Percentiles rank a stretch among this genome's conserved stretches.
phyloP scores from a whole-genome alignment of 2,113 vertebrate species.

The Ictalurus furcatus region DNA sequence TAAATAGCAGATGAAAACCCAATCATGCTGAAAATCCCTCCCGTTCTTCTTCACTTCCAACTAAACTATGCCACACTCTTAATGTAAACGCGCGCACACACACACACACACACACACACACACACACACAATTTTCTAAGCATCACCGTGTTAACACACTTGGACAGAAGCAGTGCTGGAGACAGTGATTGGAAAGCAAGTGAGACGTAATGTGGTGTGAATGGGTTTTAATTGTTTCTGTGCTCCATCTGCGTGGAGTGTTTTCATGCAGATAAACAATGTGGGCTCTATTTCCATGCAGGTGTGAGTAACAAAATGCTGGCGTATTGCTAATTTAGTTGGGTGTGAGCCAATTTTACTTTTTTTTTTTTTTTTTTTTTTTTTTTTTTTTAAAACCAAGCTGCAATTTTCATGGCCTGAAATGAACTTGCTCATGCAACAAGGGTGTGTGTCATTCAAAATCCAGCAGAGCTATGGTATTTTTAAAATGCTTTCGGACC shows the following conservation, averaged over 20 bases:
- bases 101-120: slow-evolving; percentile 45
- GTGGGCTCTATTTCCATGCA: slow-evolving; percentile 53
- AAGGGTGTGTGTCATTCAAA: not conserved
- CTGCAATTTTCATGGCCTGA: not conserved
- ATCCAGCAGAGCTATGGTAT: not conserved
- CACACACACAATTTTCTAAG: slow-evolving; percentile 47
- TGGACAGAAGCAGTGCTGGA: slow-evolving; percentile 56
- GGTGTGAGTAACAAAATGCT: slow-evolving; percentile 34
- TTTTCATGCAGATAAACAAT: slow-evolving; percentile 69
- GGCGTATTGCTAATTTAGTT: slow-evolving; percentile 18
- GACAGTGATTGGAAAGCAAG: slow-evolving; percentile 69
- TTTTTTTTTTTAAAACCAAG: not conserved
- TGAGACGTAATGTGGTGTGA: slow-evolving; percentile 60
- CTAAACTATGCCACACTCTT: slow-evolving; percentile 80
- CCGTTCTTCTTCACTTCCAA: slow-evolving; percentile 78
- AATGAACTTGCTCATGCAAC: not conserved
- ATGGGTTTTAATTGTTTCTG: slow-evolving; percentile 67
- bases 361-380: not conserved
- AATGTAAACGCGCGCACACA: slow-evolving; percentile 68
- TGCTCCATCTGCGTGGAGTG: slow-evolving; percentile 62
- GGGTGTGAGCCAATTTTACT: not conserved
- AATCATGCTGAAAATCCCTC: slow-evolving; percentile 86
- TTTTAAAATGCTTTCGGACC: not conserved
- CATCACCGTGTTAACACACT: slow-evolving; percentile 70
- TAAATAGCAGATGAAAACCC: slow-evolving; percentile 84